Evolutionary conservation across 2,888 invertebrate species (phyloP).

Genomic region (Microctonus hyperodae): DNA sequence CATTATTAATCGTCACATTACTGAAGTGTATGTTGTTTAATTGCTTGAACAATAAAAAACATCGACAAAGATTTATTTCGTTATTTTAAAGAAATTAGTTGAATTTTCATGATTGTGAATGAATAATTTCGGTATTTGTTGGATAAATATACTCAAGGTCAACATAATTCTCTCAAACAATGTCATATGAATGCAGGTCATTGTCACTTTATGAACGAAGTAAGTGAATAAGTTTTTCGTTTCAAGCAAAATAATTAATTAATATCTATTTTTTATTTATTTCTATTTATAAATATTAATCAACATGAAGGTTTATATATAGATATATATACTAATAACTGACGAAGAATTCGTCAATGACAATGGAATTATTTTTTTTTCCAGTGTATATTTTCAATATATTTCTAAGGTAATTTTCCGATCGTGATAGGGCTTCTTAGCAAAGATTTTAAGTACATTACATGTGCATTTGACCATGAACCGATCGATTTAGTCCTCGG

Average conservation of each 20-base stretch:
- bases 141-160: slow-evolving; percentile 31
- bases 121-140: background rate
- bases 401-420: slow-evolving; percentile 4
- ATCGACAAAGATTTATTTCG: slow-evolving; percentile 10
- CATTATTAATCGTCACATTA: slow-evolving; percentile 11
- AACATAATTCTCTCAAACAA: slow-evolving; percentile 36
- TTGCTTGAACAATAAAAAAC: background rate
- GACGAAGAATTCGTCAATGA: background rate
- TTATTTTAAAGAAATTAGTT: background rate
- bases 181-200: slow-evolving; percentile 42
- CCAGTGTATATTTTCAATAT: too few relatives aligned
- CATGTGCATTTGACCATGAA: slow-evolving; percentile 47
- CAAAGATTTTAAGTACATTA: slow-evolving; percentile 43
- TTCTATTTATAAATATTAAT: background rate
- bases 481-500: slow-evolving; percentile 46
- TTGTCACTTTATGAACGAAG: slow-evolving; percentile 34
- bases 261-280: background rate
- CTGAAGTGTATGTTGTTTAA: slow-evolving; percentile 13
- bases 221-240: slow-evolving; percentile 21
- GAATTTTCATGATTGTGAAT: background rate
- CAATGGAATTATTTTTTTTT: background rate
- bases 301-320: background rate
- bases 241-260: slow-evolving; percentile 20
- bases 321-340: background rate
- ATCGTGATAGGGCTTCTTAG: slow-evolving; percentile 49